These are phyloP conservation scores for Tipula unca DNA, from an alignment of 2,888 invertebrate genomes.

Conservation along the genomic window DNA sequence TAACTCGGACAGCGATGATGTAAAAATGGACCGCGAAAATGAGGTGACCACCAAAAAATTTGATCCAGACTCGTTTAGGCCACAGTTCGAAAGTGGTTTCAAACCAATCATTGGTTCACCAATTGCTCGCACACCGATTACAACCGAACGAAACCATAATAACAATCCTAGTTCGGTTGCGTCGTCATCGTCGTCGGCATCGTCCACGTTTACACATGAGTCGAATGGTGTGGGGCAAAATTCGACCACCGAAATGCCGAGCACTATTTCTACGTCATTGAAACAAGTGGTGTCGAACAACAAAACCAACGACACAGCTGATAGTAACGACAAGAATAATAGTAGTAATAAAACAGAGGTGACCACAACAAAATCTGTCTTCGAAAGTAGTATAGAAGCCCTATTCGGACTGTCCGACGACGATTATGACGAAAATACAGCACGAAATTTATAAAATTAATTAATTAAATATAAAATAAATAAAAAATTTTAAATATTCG, in stretches of 20 bases:
- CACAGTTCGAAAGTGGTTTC: slow-evolving; percentile 59
- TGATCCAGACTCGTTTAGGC: slow-evolving; percentile 58
- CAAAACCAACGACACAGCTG: neutral
- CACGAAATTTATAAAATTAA: slow-evolving; percentile 25
- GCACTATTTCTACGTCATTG: neutral
- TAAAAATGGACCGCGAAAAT: neutral
- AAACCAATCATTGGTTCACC: slow-evolving; percentile 53
- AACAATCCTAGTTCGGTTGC: no score
- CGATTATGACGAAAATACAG: slow-evolving; percentile 33
- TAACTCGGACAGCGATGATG: slow-evolving; percentile 27
- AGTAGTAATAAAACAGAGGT: neutral
- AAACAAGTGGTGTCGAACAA: neutral
- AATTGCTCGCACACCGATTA: neutral
- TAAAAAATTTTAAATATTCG: neutral
- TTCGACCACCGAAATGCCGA: neutral
- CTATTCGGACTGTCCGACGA: slow-evolving; percentile 27
- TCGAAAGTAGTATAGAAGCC: neutral
- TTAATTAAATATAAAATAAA: no score
- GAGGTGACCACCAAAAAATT: slow-evolving; percentile 45
- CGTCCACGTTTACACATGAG: no score
- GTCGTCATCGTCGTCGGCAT: neutral
- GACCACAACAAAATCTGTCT: neutral
- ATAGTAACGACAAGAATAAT: neutral
- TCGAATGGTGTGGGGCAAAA: neutral
- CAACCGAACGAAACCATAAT: neutral